Conservation (phyloP, 2,113 vertebrate species). For the Sceloporus undulatus region DNA sequence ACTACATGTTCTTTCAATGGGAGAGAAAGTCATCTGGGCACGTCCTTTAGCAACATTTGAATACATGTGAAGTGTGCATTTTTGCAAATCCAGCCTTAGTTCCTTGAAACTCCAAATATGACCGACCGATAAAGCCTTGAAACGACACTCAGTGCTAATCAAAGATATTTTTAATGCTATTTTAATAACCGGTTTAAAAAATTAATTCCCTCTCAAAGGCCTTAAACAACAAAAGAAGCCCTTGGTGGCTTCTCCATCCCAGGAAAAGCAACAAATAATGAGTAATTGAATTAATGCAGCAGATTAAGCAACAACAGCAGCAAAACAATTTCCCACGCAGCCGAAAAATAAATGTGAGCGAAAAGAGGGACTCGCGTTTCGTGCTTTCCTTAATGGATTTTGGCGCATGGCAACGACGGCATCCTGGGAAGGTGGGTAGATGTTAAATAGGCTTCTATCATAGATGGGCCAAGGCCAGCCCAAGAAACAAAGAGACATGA, state of each 20-base stretch:
- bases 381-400: not conserved
- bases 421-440: too few relatives aligned
- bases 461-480: not conserved
- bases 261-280: not conserved
- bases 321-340: not conserved
- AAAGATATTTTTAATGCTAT: not conserved
- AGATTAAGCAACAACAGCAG: not conserved
- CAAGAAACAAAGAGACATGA: too few relatives aligned
- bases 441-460: not conserved
- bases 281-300: conserved; percentile 15
- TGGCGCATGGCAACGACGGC: not conserved
- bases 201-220: not conserved
- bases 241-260: not conserved
- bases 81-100: not conserved
- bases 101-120: not conserved
- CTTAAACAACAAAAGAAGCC: not conserved
- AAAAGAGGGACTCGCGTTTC: not conserved
- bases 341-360: not conserved
- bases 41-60: too few relatives aligned
- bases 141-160: too few relatives aligned
- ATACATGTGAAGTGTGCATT: not conserved
- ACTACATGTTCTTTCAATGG: not conserved
- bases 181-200: not conserved
- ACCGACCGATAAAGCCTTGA: not conserved
- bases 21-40: too few relatives aligned